These are phyloP conservation scores for Pipistrellus kuhlii DNA, from an alignment of 2,797 vertebrate species.

Conservation along the genomic window DNA sequence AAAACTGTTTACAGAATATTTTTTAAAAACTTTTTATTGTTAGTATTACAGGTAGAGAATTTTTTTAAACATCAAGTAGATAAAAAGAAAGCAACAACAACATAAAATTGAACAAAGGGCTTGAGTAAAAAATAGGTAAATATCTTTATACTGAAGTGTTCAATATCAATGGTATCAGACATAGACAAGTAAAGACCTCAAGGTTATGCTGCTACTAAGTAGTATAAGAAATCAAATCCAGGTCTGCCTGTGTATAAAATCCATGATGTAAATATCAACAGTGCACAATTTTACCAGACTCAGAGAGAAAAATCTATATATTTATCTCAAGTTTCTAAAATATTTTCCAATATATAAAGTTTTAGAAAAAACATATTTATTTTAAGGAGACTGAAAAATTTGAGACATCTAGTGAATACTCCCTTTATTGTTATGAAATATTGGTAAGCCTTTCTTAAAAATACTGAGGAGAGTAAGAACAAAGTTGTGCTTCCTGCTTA, in stretches of 20 bases:
- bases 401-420: background rate
- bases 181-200: background rate
- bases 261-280: background rate
- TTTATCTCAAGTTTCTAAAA: background rate
- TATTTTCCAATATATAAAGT: background rate
- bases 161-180: background rate
- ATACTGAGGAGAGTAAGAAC: background rate
- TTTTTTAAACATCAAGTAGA: background rate
- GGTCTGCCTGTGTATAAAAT: background rate
- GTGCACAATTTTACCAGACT: background rate
- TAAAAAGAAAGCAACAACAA: background rate
- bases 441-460: background rate
- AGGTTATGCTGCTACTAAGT: background rate
- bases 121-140: background rate
- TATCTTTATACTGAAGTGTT: background rate
- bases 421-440: background rate
- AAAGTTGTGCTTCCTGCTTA: background rate
- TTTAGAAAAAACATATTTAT: background rate
- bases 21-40: background rate
- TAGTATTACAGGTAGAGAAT: too few species aligned
- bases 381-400: background rate
- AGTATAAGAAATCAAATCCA: background rate
- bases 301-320: background rate
- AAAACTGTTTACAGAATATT: background rate
- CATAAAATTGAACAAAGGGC: background rate